Evolutionary conservation across 2,113 vertebrate genomes (phyloP), one percentile per base, ranked within the genome.

Genomic region (Limanda limanda): DNA sequence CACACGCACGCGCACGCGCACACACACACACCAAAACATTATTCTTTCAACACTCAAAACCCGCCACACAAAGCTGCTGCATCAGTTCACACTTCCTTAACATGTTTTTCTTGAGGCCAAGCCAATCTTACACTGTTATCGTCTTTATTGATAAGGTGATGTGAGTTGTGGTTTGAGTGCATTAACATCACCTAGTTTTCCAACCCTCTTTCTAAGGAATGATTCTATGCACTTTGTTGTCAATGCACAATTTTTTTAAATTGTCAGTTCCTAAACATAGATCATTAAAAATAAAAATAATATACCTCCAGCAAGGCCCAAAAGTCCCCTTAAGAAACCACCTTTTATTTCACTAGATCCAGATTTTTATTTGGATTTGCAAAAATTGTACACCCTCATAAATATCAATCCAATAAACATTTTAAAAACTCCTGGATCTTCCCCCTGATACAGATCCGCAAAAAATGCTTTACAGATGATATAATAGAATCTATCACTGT

Each of bases 1-100:
- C 56, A 81, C 31, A 77, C 48, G 6, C 48, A 51, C 4, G 27
- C 5, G 4, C 27, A 68, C 68, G 23, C 31, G 59, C 61, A 59
- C 42, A 27, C 56, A 79, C 31, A 77, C 48, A 8, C 48, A 51
- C 0, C 48, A 7, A 21, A 15, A n/a, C 18, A 8, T 10, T 54
- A 20, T 54, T 54, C 51, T 54, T n/a, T 10, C 17, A 4, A 4
- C 14, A 47, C 14, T 47, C 20, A 20, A 52, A 52, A n/a, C 51
- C 51, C 18, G 6, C 17, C 17, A 8, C 12, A 52, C 51, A 52
- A n/a, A 52, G 5, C 51, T n/a, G 20, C 51, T 20, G 20, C 51
- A n/a, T 52, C 51, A 52, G 20, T 52, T 52, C 20, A 52, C 51
- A 52, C 51, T 52, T 52, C n/a, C 51, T n/a, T n/a, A 52, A 20